Evolutionary conservation across 1,140 invertebrate genomes (phyloP).

Genomic region (Lepidurus couesii): DNA sequence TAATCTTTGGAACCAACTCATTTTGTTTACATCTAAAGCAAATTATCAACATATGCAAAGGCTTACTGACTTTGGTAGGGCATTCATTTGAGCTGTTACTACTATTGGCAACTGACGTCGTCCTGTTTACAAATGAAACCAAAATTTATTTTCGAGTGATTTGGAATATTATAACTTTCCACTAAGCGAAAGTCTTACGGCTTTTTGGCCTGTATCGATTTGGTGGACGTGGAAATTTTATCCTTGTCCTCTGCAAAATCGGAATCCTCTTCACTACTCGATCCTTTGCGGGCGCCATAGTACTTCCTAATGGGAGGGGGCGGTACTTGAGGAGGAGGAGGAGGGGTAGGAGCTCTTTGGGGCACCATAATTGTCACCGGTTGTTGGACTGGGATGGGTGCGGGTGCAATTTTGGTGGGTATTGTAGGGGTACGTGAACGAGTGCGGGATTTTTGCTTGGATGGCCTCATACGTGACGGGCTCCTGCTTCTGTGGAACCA

Average conservation of each 20-base stretch:
- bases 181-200: not conserved
- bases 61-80: slow-evolving; percentile 16
- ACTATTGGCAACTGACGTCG: slow-evolving; percentile 1
- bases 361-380: not conserved
- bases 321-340: not conserved
- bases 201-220: not conserved
- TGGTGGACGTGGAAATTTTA: not conserved
- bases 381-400: not conserved
- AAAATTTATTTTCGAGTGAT: not conserved
- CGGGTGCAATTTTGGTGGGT: not conserved
- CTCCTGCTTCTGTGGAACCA: slow-evolving; percentile 29
- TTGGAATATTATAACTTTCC: not conserved
- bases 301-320: slow-evolving; percentile 32
- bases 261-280: not conserved
- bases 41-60: not conserved
- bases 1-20: too few species aligned
- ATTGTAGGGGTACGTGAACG: not conserved
- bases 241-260: not conserved
- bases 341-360: not conserved
- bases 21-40: not conserved
- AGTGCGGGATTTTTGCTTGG: slow-evolving; percentile 4
- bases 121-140: not conserved
- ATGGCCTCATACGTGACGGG: slow-evolving; percentile 49
- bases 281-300: not conserved
- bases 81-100: slow-evolving; percentile 11